These are phyloP conservation scores for Parnassius apollo DNA, from an alignment of 2,888 invertebrate genomes.

Conservation along the genomic window DNA sequence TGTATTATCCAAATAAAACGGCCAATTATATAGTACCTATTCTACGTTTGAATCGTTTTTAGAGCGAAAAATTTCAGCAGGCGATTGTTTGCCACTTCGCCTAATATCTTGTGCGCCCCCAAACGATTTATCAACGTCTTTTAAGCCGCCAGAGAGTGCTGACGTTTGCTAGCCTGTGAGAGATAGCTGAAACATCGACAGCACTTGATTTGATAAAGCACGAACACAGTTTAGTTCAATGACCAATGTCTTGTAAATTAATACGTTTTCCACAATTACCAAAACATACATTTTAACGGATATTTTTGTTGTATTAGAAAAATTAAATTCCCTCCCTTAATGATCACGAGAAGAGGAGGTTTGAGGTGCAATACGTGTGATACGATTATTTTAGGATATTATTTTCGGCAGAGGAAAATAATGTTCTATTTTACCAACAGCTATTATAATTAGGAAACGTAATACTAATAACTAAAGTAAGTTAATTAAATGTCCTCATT, in stretches of 20 bases:
- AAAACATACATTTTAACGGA: no score
- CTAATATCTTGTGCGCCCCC: slow-evolving; percentile 19
- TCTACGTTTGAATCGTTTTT: background rate
- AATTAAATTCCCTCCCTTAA: no score
- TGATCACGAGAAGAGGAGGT: no score
- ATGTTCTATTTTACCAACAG: no score
- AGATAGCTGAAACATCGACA: slow-evolving; percentile 24
- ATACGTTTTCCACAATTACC: no score
- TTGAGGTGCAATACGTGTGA: no score
- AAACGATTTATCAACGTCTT: slow-evolving; percentile 23
- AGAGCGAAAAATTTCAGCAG: slow-evolving; percentile 9
- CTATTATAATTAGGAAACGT: no score
- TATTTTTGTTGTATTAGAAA: no score
- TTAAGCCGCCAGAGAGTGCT: slow-evolving; percentile 15
- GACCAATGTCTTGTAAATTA: background rate
- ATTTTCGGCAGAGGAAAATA: no score
- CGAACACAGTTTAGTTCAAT: slow-evolving; percentile 8
- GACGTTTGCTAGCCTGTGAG: slow-evolving; percentile 17
- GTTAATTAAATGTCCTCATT: no score
- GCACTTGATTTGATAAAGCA: slow-evolving; percentile 27
- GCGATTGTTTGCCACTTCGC: slow-evolving; percentile 16
- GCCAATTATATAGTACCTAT: background rate
- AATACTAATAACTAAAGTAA: no score
- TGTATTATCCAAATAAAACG: background rate
- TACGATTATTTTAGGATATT: no score